Conservation (phyloP, 2,888 invertebrate genomes). For the Ophion ventricosus region DNA sequence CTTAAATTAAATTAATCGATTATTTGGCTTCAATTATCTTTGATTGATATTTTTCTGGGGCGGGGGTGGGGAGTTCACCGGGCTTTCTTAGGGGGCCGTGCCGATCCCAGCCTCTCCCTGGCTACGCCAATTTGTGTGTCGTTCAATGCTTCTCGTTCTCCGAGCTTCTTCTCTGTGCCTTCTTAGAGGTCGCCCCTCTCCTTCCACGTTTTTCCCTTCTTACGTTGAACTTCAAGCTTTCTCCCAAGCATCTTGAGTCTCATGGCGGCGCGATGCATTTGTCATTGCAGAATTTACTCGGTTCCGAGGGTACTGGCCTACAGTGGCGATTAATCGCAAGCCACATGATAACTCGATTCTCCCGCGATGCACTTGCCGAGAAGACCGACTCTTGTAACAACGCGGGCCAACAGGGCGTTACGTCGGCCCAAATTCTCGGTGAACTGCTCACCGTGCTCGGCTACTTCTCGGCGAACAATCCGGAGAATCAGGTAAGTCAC, state of each 20-base stretch:
- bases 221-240: background rate
- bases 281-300: slow-evolving; percentile 88
- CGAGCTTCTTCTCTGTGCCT: background rate
- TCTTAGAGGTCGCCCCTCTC: slow-evolving; percentile 71
- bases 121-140: too few relatives aligned
- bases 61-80: too few relatives aligned
- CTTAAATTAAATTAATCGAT: too few relatives aligned
- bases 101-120: too few relatives aligned
- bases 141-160: slow-evolving; percentile 70
- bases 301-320: slow-evolving; percentile 92
- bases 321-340: slow-evolving; percentile 95
- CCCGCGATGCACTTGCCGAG: slow-evolving; percentile 82
- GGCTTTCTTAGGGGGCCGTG: too few relatives aligned
- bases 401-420: slow-evolving; percentile 78
- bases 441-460: slow-evolving; percentile 92
- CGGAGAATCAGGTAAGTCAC: slow-evolving; percentile 89
- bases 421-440: slow-evolving; percentile 88
- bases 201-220: background rate
- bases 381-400: slow-evolving; percentile 65
- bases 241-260: background rate
- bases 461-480: slow-evolving; percentile 92
- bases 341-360: slow-evolving; percentile 90
- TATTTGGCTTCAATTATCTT: too few relatives aligned
- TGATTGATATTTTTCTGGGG: too few relatives aligned
- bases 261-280: slow-evolving; percentile 9